phyloP scores from a whole-genome alignment of 2,113 vertebrate genomes.

The Hydropotes inermis region DNA sequence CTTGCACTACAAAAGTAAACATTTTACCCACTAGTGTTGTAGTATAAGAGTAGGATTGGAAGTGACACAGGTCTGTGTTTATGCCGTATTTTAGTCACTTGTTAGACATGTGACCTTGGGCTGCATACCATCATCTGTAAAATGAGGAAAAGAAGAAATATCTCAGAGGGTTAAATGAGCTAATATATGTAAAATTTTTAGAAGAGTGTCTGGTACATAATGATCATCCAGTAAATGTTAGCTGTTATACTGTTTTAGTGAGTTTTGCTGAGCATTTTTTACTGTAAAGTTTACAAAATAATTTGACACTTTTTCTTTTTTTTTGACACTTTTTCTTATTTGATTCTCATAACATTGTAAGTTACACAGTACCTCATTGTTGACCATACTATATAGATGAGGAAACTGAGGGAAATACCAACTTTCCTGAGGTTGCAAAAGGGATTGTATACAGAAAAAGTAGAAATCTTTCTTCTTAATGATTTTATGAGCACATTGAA shows the following conservation, averaged over 20 bases:
- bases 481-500: not conserved
- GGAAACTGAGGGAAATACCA: not conserved
- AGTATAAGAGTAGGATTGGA: not conserved
- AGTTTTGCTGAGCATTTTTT: not conserved
- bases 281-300: constrained; percentile 31
- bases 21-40: not conserved
- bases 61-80: not conserved
- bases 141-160: not conserved
- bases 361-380: not conserved
- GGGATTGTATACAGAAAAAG: not conserved
- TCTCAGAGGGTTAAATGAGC: not conserved
- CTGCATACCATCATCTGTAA: not conserved
- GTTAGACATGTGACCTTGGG: not conserved
- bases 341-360: not conserved
- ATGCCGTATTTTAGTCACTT: not conserved
- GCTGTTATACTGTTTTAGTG: not conserved
- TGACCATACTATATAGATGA: not conserved
- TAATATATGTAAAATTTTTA: not conserved
- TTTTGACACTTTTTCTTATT: not conserved
- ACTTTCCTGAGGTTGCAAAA: not conserved
- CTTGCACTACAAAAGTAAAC: not conserved
- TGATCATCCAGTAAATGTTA: not conserved
- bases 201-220: not conserved
- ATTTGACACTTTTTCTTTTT: constrained; percentile 27
- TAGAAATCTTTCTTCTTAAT: not conserved